These are phyloP conservation scores for Drosophila azteca DNA, from an alignment of 1,140 invertebrate species.

Conservation along the genomic window DNA sequence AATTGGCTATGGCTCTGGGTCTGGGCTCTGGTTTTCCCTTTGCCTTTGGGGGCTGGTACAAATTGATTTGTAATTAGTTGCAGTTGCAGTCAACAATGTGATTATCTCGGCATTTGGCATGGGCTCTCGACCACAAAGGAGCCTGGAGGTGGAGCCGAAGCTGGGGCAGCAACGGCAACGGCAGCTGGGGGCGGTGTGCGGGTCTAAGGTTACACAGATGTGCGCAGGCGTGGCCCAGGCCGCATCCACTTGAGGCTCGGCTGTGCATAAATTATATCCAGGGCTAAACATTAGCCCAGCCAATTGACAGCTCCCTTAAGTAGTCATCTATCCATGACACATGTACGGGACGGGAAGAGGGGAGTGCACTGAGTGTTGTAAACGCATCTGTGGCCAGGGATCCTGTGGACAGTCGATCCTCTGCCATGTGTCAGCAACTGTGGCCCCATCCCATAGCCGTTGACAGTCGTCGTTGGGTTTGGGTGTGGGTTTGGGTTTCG, in stretches of 20 bases:
- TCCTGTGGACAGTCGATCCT: conserved; percentile 22
- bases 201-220: conserved; percentile 67
- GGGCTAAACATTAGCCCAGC: conserved; percentile 57
- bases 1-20: conserved; percentile 1
- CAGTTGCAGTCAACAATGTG: conserved; percentile 77
- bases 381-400: conserved; percentile 53
- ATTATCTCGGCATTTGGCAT: conserved; percentile 61
- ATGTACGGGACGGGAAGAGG: conserved; percentile 13
- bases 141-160: conserved; percentile 5
- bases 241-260: conserved; percentile 56
- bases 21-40: conserved; percentile 12
- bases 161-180: not conserved
- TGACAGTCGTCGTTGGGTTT: conserved; percentile 55
- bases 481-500: conserved; percentile 7
- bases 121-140: conserved; percentile 28
- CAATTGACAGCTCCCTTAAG: conserved; percentile 73
- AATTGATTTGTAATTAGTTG: conserved; percentile 82
- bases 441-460: conserved; percentile 22
- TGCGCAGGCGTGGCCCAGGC: conserved; percentile 45
- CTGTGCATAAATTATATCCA: conserved; percentile 56
- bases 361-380: conserved; percentile 57
- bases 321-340: conserved; percentile 48
- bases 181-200: conserved; percentile 3
- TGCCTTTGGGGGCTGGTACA: conserved; percentile 57
- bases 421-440: conserved; percentile 72